Percentiles rank a stretch among this genome's conserved stretches.
Conservation (phyloP, 2,113 vertebrate genomes). For the Pachyramphus minor region DNA sequence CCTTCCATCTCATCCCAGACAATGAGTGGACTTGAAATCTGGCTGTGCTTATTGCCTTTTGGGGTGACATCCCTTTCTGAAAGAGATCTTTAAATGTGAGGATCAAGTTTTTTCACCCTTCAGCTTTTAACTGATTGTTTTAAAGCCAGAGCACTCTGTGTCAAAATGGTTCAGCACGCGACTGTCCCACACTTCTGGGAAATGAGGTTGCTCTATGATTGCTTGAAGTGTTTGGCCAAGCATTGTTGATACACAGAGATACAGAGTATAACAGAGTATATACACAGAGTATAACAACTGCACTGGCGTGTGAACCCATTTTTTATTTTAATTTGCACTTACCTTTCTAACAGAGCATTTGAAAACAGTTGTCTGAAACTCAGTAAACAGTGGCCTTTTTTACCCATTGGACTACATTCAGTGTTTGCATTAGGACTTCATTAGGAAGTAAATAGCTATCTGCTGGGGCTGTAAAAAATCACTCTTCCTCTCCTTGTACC, state of each 20-base stretch:
- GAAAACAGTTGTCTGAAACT: not conserved
- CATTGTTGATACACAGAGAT: not conserved
- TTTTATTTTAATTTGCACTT: not conserved
- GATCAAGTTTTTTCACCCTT: too few relatives aligned
- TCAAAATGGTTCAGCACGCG: fast-evolving
- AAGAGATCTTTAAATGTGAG: not conserved
- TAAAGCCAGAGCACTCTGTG: not conserved
- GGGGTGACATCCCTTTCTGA: not conserved
- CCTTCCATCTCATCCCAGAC: not conserved
- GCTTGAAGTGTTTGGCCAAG: not conserved
- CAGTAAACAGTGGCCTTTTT: slow-evolving; percentile 7
- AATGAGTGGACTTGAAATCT: not conserved
- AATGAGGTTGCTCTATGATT: not conserved
- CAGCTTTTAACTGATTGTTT: not conserved
- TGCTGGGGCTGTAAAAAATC: slow-evolving; percentile 19
- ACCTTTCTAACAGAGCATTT: not conserved
- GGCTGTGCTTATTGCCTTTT: not conserved
- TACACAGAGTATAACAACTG: not conserved
- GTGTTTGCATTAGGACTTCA: slow-evolving; percentile 16
- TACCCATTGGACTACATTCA: not conserved
- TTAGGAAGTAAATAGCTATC: slow-evolving; percentile 40
- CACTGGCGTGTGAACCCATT: not conserved
- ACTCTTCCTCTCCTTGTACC: slow-evolving; percentile 41
- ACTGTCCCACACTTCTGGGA: not conserved
- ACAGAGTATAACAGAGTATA: not conserved